Percentiles rank a stretch among this genome's conserved stretches.
Conservation (phyloP, 2,797 vertebrate genomes). For the Darevskia mixta region DNA sequence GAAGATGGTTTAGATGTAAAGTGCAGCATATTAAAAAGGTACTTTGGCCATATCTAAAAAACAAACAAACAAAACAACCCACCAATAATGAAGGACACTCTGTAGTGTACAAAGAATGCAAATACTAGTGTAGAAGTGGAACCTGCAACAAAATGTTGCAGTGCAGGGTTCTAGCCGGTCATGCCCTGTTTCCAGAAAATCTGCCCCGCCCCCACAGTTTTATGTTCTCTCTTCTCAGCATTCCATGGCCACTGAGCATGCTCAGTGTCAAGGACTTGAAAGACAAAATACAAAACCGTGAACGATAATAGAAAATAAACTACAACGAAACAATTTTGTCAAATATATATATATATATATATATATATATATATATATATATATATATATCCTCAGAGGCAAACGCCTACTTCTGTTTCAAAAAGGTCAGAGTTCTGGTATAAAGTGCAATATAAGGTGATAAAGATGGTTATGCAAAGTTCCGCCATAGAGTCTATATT, state of each 20-base stretch:
- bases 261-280: background rate
- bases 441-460: too few relatives aligned
- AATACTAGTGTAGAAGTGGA: background rate
- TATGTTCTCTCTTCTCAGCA: background rate
- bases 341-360: too few relatives aligned
- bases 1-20: constrained; percentile 7
- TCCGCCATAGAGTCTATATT: too few relatives aligned
- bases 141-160: background rate
- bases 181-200: background rate
- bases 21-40: constrained; percentile 22
- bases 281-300: too few relatives aligned
- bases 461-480: too few relatives aligned
- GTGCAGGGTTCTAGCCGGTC: background rate
- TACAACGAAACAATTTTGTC: too few relatives aligned
- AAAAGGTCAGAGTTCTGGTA: too few relatives aligned
- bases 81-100: background rate
- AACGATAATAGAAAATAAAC: too few relatives aligned
- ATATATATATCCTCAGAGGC: too few relatives aligned
- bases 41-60: background rate
- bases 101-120: background rate
- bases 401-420: too few relatives aligned
- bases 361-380: too few relatives aligned
- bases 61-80: background rate
- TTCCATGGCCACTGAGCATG: background rate
- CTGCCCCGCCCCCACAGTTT: too few relatives aligned